These are phyloP conservation scores for Paralichthys olivaceus DNA, from an alignment of 2,113 vertebrate genomes.

Conservation along the genomic window DNA sequence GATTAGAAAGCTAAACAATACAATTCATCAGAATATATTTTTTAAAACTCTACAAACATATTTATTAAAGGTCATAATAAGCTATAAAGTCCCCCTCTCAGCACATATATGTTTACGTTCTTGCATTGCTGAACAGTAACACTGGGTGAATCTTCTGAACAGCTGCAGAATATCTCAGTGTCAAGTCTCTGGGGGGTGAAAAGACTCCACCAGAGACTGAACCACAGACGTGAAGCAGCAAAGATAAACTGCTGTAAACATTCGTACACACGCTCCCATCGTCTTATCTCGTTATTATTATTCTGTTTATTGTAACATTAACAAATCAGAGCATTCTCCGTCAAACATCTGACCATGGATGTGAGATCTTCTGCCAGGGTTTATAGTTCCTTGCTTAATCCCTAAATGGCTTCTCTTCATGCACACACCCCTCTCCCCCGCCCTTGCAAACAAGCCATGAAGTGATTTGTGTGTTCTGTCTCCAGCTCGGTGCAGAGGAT, in stretches of 20 bases:
- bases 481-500: background rate
- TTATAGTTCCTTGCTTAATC: background rate
- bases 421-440: background rate
- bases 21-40: no score
- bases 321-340: background rate
- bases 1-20: no score
- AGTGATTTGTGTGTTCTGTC: background rate
- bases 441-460: constrained; percentile 19
- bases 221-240: constrained; percentile 14
- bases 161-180: constrained; percentile 68
- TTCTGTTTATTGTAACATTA: constrained; percentile 26
- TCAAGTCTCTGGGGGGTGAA: constrained; percentile 16
- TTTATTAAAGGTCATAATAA: background rate
- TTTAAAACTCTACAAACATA: background rate
- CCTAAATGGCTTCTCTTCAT: constrained; percentile 28
- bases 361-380: background rate
- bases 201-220: constrained; percentile 15
- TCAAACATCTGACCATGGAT: constrained; percentile 2
- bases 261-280: constrained; percentile 5
- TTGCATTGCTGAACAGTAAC: constrained; percentile 7
- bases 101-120: background rate
- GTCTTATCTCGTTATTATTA: constrained; percentile 24
- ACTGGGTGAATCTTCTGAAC: constrained; percentile 30
- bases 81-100: background rate
- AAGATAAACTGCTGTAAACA: constrained; percentile 45